Percentiles rank a stretch among this genome's conserved stretches.
These are phyloP conservation scores for Ibycter americanus DNA, from an alignment of 2,797 vertebrate species.

Conservation along the genomic window DNA sequence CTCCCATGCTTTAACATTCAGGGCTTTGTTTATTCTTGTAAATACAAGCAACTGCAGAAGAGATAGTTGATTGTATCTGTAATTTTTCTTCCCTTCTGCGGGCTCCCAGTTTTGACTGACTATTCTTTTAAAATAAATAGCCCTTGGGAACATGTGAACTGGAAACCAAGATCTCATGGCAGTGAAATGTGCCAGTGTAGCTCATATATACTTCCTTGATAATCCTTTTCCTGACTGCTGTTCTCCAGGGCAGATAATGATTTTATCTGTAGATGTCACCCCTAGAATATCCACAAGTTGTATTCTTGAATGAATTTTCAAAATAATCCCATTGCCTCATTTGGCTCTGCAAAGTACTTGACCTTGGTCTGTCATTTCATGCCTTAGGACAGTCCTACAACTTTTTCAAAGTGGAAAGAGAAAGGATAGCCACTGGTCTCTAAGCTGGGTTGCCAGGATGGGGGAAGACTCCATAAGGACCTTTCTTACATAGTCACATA, in stretches of 20 bases:
- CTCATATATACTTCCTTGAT: conserved; percentile 25
- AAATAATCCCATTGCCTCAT: conserved; percentile 34
- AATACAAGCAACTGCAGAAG: conserved; percentile 23
- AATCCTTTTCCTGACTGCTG: conserved; percentile 45
- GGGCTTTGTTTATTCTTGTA: conserved; percentile 19
- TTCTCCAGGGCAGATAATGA: conserved; percentile 51
- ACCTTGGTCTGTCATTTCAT: conserved; percentile 43
- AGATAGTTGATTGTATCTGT: conserved; percentile 50
- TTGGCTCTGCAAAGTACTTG: conserved; percentile 27
- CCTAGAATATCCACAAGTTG: conserved; percentile 43
- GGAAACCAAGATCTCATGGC: conserved; percentile 43
- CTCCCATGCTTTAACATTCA: not conserved
- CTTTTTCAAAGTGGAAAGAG: not conserved
- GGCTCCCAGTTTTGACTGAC: conserved; percentile 43
- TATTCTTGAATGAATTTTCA: conserved; percentile 41
- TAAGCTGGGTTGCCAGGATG: not conserved
- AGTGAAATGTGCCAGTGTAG: conserved; percentile 26
- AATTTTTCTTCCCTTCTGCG: conserved; percentile 30
- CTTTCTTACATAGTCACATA: not conserved
- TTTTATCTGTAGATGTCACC: conserved; percentile 52
- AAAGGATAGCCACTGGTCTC: not conserved
- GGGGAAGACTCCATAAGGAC: not conserved
- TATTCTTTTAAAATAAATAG: conserved; percentile 56
- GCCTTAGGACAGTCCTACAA: not conserved
- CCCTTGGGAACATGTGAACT: conserved; percentile 51